Percentiles rank a stretch among this genome's conserved stretches.
phyloP scores from a whole-genome alignment of 1,140 invertebrate genomes.

The Leptoteleia sp. region DNA sequence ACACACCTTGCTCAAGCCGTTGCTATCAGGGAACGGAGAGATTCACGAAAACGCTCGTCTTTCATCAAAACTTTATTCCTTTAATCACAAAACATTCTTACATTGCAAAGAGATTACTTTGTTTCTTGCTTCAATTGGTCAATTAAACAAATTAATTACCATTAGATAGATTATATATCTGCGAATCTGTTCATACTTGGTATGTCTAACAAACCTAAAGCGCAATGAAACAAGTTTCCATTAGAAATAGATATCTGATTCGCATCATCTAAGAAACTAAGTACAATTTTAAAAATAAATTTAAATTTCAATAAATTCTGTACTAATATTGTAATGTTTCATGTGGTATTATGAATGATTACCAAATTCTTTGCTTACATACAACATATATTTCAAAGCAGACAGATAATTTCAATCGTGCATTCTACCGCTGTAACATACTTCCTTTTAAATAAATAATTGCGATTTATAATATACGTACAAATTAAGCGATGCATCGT shows the following conservation, averaged over 20 bases:
- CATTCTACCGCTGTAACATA: slow-evolving; percentile 22
- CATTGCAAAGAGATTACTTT: slow-evolving; percentile 64
- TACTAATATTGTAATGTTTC: neutral
- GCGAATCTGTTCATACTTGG: neutral
- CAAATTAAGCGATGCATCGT: slow-evolving; percentile 12
- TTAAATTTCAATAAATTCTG: neutral
- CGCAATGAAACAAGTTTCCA: neutral
- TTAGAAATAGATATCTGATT: no score
- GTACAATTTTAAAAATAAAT: neutral
- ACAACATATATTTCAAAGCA: neutral
- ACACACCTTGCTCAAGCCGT: slow-evolving; percentile 69
- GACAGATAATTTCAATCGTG: neutral
- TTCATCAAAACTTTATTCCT: slow-evolving; percentile 68
- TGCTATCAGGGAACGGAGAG: slow-evolving; percentile 78
- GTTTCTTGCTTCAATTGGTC: slow-evolving; percentile 6
- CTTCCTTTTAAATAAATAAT: slow-evolving; percentile 21
- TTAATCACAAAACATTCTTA: slow-evolving; percentile 73
- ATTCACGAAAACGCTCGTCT: slow-evolving; percentile 48
- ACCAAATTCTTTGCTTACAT: neutral
- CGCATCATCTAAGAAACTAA: no score
- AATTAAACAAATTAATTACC: neutral
- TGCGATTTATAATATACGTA: slow-evolving; percentile 14
- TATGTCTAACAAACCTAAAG: neutral
- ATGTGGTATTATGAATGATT: no score
- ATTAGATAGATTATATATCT: neutral